Conservation (phyloP, 2,113 vertebrate genomes). For the Piprites chloris region DNA sequence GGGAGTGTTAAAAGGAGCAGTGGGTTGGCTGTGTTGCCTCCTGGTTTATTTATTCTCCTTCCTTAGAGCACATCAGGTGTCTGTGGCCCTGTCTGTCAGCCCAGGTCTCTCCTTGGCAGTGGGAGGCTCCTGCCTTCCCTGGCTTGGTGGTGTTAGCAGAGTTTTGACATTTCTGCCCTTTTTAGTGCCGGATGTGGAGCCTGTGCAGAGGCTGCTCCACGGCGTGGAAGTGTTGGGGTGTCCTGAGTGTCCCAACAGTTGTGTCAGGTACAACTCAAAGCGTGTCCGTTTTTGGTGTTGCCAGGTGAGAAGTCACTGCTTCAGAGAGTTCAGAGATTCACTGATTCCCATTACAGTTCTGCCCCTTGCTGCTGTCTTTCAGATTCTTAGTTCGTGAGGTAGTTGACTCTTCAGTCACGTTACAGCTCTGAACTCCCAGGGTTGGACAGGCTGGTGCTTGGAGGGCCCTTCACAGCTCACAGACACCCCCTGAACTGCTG, state of each 20-base stretch:
- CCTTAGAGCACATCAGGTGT: not conserved
- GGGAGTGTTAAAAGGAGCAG: not conserved
- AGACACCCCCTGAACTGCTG: not conserved
- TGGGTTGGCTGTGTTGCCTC: not conserved
- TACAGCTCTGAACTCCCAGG: not conserved
- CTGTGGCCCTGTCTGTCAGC: not conserved
- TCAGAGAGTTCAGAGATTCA: not conserved
- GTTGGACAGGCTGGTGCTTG: not conserved
- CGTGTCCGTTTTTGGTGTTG: not conserved
- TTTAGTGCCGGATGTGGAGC: accelerated
- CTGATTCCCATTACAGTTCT: not conserved
- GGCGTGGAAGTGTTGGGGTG: not conserved
- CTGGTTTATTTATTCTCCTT: not conserved
- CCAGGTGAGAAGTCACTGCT: not conserved
- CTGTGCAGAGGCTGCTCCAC: not conserved
- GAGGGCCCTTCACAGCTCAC: not conserved
- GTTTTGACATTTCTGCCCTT: not conserved
- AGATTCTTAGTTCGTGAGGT: not conserved
- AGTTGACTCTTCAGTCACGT: not conserved
- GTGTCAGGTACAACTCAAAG: not conserved
- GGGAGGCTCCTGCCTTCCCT: not conserved
- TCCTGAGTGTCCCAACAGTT: not conserved
- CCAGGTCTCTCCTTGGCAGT: not conserved
- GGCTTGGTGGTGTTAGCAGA: not conserved
- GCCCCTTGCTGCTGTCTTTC: not conserved